Evolutionary conservation across 2,113 vertebrate species (phyloP).

Genomic region (Podilymbus podiceps): DNA sequence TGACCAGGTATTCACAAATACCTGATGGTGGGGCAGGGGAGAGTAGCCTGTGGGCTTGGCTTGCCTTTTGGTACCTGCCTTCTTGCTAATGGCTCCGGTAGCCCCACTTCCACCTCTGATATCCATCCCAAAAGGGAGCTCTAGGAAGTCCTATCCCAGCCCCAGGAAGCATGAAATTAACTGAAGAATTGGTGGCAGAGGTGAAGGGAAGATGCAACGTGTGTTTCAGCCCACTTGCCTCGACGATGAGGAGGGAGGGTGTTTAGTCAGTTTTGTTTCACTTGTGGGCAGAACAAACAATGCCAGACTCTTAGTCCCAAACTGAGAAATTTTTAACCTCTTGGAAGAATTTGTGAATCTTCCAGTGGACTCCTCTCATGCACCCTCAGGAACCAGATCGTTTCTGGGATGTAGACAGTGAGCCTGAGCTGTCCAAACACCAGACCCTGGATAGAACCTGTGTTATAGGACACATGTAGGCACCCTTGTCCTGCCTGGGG

Average conservation of each 20-base stretch:
- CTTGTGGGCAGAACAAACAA: background rate
- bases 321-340: background rate
- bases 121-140: background rate
- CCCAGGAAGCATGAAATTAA: background rate
- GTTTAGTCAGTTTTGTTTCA: background rate
- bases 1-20: background rate
- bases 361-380: background rate
- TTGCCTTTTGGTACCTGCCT: background rate
- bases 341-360: background rate
- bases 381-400: background rate
- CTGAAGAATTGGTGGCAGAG: background rate
- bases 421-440: background rate
- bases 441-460: background rate
- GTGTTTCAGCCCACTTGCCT: background rate
- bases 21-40: background rate
- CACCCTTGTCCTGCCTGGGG: background rate
- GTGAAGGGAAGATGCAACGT: background rate
- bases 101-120: background rate
- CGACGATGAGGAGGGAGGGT: background rate
- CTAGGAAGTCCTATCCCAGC: background rate
- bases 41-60: background rate
- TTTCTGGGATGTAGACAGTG: background rate
- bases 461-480: background rate
- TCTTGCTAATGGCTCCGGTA: background rate
- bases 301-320: background rate